phyloP scores from a whole-genome alignment of 2,888 invertebrate genomes.

The Lissocephala sabroskyi region DNA sequence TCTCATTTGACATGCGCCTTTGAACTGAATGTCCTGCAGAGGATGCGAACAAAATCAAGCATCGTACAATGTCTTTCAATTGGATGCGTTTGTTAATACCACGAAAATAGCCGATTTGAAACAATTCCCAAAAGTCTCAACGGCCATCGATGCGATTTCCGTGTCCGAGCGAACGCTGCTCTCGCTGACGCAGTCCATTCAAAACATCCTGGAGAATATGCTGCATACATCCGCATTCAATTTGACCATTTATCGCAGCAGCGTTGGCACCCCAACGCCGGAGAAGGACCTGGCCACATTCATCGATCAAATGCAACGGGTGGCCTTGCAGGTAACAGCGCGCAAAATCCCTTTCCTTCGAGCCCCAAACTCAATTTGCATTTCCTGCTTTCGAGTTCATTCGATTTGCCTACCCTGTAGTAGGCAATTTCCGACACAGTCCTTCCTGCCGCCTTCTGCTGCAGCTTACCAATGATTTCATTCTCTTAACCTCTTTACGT shows the following conservation, averaged over 20 bases:
- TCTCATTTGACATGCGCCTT: no score
- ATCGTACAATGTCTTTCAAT: slow-evolving; percentile 82
- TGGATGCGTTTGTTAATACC: slow-evolving; percentile 80
- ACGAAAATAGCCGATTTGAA: slow-evolving; percentile 75
- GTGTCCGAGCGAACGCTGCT: slow-evolving; percentile 69
- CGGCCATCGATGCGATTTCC: slow-evolving; percentile 68
- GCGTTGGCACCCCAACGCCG: slow-evolving; percentile 71
- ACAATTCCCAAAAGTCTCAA: slow-evolving; percentile 71
- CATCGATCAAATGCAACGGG: slow-evolving; percentile 73
- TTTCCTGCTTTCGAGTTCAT: no score
- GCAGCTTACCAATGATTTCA: no score
- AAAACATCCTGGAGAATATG: slow-evolving; percentile 71
- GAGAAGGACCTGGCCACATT: slow-evolving; percentile 73
- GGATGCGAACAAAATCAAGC: slow-evolving; percentile 82
- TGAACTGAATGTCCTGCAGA: no score
- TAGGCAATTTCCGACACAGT: no score
- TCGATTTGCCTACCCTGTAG: no score
- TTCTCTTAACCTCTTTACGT: no score
- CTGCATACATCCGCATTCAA: slow-evolving; percentile 70
- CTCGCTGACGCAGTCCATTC: slow-evolving; percentile 70
- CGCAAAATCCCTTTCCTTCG: background rate
- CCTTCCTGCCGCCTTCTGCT: no score
- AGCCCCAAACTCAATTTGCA: background rate
- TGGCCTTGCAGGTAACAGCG: slow-evolving; percentile 69
- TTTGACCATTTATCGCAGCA: slow-evolving; percentile 69